Evolutionary conservation across 2,113 vertebrate genomes (phyloP), one percentile per base, ranked within the genome.

Genomic region (Elgaria multicarinata): DNA sequence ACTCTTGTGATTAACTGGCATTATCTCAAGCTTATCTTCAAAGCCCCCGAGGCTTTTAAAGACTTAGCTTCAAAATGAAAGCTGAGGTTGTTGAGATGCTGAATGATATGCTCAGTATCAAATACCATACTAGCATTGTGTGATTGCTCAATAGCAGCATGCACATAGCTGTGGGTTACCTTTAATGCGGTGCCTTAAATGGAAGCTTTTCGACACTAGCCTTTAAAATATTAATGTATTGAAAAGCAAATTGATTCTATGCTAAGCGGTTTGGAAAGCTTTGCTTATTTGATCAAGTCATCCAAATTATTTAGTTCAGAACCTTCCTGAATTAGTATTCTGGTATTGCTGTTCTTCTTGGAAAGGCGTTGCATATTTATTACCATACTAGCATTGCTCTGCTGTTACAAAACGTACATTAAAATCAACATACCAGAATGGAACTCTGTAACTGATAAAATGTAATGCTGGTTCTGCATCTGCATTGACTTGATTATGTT

Each of bases 351-450:
- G 0, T 83, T 89, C 20, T 18, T 64, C 7, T 66, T 71, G 6
- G 76, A 77, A 86, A 88, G 46, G 36, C 50, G 50, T 55, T 71
- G 44, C 72, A 71, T 87, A 71, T 87, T 87, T 78, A 91, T 50
- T 83, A 44, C 4, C 33, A 0, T 62, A 55, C 42, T n/a, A 36
- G 36, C 33, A 18, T 44, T 39, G 13, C 36, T 83, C 50, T 83
- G 79, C 50, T 44, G 7, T 26, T 58, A 55, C 36, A 10, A 77
- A 77, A 77, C 46, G 46, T 69, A 33, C 28, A 58, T 87, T 55
- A 76, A 50, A 87, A 62, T 83, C 78, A 84, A 72, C 18, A 84
- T 83, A 39, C 12, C 26, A 58, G 74, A 46, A 13, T 4, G 4
- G 46, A 69, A 10, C 46, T 71, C 18, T 14, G 64, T n/a, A 83